Conservation (phyloP, 2,113 vertebrate species). For the Saccopteryx leptura region DNA sequence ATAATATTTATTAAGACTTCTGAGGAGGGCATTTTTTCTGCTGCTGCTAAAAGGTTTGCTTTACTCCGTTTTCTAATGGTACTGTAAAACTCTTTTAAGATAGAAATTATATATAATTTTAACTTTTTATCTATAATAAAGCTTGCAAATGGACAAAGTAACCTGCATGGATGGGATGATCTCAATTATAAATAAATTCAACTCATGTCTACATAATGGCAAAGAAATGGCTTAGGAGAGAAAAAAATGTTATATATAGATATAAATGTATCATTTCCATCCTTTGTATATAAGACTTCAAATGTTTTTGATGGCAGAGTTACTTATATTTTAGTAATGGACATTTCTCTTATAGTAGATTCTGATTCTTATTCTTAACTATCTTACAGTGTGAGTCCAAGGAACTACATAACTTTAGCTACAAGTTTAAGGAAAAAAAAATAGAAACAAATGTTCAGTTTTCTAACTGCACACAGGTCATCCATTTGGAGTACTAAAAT, state of each 20-base stretch:
- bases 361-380: slow-evolving; percentile 7
- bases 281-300: not conserved
- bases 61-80: not conserved
- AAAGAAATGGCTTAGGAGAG: slow-evolving; percentile 9
- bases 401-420: slow-evolving; percentile 1
- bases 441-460: not conserved
- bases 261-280: not conserved
- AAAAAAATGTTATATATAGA: not conserved
- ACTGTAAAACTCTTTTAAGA: not conserved
- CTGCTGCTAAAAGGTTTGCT: not conserved
- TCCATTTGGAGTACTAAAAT: slow-evolving; percentile 26
- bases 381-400: not conserved
- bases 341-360: slow-evolving; percentile 36
- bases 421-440: slow-evolving; percentile 30
- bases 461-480: slow-evolving; percentile 21
- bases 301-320: not conserved
- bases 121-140: not conserved
- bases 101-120: slow-evolving; percentile 48
- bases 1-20: not conserved
- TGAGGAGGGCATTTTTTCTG: not conserved
- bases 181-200: slow-evolving; percentile 5
- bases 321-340: not conserved
- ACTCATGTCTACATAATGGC: not conserved
- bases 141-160: not conserved
- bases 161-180: not conserved